A percentile compares a stretch with the other conserved stretches of the same genome.
Conservation (phyloP, 2,113 vertebrate genomes). For the Thermophis baileyi region DNA sequence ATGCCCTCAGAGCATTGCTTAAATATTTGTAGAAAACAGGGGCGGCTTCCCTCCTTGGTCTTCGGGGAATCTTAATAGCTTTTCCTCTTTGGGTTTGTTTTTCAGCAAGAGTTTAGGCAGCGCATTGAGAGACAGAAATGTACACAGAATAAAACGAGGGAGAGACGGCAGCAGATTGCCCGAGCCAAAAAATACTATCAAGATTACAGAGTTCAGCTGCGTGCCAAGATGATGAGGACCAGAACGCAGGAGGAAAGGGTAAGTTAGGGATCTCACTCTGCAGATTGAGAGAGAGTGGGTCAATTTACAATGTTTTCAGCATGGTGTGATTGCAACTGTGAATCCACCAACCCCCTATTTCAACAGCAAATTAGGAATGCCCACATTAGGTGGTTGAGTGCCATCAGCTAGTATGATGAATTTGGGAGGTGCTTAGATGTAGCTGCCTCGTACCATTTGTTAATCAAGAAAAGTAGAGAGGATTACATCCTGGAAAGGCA, state of each 20-base stretch:
- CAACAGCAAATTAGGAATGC: neutral
- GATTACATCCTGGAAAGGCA: neutral
- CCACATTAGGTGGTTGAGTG: neutral
- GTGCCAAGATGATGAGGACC: conserved; percentile 81
- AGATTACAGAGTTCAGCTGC: conserved; percentile 84
- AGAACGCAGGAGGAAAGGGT: conserved; percentile 89
- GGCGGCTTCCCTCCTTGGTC: neutral
- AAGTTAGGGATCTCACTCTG: conserved; percentile 13
- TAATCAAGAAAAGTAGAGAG: neutral
- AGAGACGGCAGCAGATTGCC: conserved; percentile 81
- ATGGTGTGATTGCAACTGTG: neutral
- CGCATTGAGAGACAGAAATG: conserved; percentile 78
- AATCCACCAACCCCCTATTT: neutral
- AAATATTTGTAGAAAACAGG: neutral
- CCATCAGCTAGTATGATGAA: neutral
- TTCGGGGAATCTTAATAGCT: neutral
- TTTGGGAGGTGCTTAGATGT: neutral
- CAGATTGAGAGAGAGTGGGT: neutral
- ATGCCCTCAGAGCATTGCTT: neutral
- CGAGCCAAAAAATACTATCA: conserved; percentile 85
- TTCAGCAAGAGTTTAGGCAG: conserved; percentile 85
- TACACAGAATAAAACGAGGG: conserved; percentile 78
- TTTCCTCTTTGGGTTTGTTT: conserved; percentile 4
- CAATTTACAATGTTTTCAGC: neutral
- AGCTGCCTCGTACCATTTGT: neutral